Base-by-base conservation (phyloP, 2,888 invertebrate genomes). In the Orthosia gracilis region DNA sequence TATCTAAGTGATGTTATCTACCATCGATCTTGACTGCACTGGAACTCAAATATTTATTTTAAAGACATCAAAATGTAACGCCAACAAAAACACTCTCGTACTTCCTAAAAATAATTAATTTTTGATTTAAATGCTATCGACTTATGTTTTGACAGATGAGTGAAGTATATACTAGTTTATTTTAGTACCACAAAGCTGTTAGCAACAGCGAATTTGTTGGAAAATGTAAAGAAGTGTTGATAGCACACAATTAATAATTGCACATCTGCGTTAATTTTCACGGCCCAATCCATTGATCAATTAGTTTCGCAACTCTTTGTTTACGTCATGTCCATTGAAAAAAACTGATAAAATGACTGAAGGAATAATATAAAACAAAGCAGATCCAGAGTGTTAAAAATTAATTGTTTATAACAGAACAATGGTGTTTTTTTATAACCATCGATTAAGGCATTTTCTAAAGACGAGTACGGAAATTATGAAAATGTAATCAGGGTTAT, bases 251-350 rank as follows among this genome's bases (percentile, higher is more conserved):
- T 77, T 77, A 69, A 74, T 83, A 83, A 78, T 86, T 66, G 72
- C 71, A 78, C 70, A 78, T 76, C 40, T 61, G 57, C 65, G 73
- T 68, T 54, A 57, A 73, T 87, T 85, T 88, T 83, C 76, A 85
- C 71, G 74, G 87, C 73, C 82, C 78, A 76, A 80, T 85, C 76
- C 63, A 87, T 87, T 84, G 76, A 69, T 61, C 75, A 87, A 87
- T 83, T 83, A 81, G 64, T 76, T 83, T 76, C 64, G 61, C 77
- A 80, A 66, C 55, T 26, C 62, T 70, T 64, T 67, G 62, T 76
- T 73, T 76, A 73, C 76, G 78, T 82, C 82, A 76, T 79, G 61
- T 59, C 47, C 59, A 73, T 84, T 79, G 58, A 69, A 68, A 73
- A n/a, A 69, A 65, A 65, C 64, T 31, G 64, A 69, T 55, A 81